Percentiles rank a stretch among this genome's conserved stretches.
These are phyloP conservation scores for Pogonus chalceus DNA, from an alignment of 1,140 invertebrate species.

Conservation along the genomic window DNA sequence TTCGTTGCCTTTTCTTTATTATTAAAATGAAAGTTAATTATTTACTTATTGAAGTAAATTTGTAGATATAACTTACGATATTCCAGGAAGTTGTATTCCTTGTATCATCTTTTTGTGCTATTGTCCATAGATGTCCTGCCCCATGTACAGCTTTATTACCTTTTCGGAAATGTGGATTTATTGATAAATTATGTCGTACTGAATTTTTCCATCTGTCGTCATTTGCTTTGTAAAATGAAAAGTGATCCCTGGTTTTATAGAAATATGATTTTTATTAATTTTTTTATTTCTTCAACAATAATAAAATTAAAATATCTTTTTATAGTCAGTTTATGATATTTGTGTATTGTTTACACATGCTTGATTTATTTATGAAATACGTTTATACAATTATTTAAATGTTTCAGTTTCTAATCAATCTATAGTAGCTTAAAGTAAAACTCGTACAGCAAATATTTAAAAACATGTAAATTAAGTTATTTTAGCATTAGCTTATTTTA, in stretches of 20 bases:
- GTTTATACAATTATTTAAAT: no score
- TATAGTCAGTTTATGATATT: no score
- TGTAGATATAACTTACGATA: conserved; percentile 29
- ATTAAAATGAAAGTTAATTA: conserved; percentile 7
- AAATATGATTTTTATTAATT: not conserved
- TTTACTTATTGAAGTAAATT: conserved; percentile 4
- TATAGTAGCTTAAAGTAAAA: no score
- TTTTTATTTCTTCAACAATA: not conserved
- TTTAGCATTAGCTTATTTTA: no score
- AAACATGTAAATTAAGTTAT: no score
- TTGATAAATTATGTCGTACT: conserved; percentile 75
- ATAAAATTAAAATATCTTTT: conserved; percentile 15
- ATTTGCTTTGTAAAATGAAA: conserved; percentile 76
- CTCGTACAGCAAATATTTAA: no score
- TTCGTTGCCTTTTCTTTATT: conserved; percentile 27
- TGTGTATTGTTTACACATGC: no score
- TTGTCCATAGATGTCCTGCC: conserved; percentile 77
- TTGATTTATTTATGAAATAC: no score
- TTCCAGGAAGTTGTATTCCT: conserved; percentile 31
- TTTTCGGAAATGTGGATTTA: conserved; percentile 82
- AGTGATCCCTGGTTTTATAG: conserved; percentile 56
- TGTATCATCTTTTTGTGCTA: conserved; percentile 49
- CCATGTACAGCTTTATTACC: conserved; percentile 72
- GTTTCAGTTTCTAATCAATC: no score
- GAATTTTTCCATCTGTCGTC: conserved; percentile 88